These are phyloP conservation scores for Polypterus bichir DNA, from an alignment of 2,113 vertebrate species.

Conservation along the genomic window DNA sequence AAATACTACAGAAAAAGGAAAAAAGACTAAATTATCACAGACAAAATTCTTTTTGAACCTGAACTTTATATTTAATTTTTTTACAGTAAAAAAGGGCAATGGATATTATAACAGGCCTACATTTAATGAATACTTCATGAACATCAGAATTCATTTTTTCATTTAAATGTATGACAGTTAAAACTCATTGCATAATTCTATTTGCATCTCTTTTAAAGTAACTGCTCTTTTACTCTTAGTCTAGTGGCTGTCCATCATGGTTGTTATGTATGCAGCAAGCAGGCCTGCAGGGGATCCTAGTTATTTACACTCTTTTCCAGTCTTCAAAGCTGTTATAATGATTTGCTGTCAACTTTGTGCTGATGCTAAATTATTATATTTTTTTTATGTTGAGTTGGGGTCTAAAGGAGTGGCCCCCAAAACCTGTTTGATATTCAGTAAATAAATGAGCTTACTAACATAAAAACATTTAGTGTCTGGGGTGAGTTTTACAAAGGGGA, in stretches of 20 bases:
- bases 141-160: constrained; percentile 13
- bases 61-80: no score
- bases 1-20: no score
- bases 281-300: constrained; percentile 65
- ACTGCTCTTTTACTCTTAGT: constrained; percentile 38
- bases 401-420: constrained; percentile 54
- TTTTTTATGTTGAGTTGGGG: constrained; percentile 59
- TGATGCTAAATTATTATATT: constrained; percentile 71
- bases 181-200: constrained; percentile 45
- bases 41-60: no score
- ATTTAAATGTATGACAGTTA: constrained; percentile 64
- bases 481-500: no score
- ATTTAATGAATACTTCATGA: no score
- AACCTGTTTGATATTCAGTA: constrained; percentile 52
- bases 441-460: constrained; percentile 53
- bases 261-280: constrained; percentile 67
- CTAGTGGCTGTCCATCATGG: constrained; percentile 65
- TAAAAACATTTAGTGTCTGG: constrained; percentile 19
- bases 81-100: no score
- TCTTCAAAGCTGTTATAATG: constrained; percentile 74
- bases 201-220: constrained; percentile 53
- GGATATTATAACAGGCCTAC: no score
- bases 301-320: constrained; percentile 80
- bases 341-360: constrained; percentile 78
- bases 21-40: no score